phyloP scores from a whole-genome alignment of 2,888 invertebrate species.

The Incurvaria masculella region DNA sequence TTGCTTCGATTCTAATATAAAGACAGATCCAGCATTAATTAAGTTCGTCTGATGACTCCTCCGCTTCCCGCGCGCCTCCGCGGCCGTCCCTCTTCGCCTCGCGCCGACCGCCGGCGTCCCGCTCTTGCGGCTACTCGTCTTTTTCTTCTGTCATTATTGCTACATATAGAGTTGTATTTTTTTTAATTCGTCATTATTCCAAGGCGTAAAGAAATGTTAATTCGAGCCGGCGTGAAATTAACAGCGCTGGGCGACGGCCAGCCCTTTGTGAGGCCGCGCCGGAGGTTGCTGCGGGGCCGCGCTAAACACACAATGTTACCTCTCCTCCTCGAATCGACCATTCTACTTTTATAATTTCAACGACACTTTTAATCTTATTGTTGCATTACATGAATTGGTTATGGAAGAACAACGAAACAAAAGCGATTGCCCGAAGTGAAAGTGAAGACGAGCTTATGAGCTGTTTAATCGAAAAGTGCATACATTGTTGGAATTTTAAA shows the following conservation, averaged over 20 bases:
- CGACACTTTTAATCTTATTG: too few relatives aligned
- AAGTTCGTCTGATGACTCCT: slow-evolving; percentile 50
- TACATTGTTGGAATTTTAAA: too few relatives aligned
- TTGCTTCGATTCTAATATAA: slow-evolving; percentile 48
- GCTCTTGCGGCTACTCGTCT: slow-evolving; percentile 22
- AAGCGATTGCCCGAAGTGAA: too few relatives aligned
- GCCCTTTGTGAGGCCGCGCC: slow-evolving; percentile 51
- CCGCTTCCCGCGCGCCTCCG: slow-evolving; percentile 18
- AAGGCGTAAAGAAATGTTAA: slow-evolving; percentile 60
- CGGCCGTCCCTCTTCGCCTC: slow-evolving; percentile 22
- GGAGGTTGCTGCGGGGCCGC: slow-evolving; percentile 23
- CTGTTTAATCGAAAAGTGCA: too few relatives aligned
- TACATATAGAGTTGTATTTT: slow-evolving; percentile 48
- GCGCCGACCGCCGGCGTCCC: slow-evolving; percentile 19
- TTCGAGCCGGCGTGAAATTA: slow-evolving; percentile 59
- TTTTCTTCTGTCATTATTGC: slow-evolving; percentile 41
- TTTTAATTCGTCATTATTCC: slow-evolving; percentile 57
- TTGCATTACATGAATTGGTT: too few relatives aligned
- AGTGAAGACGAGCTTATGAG: too few relatives aligned
- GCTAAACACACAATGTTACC: slow-evolving; percentile 49
- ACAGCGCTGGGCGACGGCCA: slow-evolving; percentile 40
- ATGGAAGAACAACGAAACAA: too few relatives aligned
- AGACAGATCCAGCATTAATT: slow-evolving; percentile 56
- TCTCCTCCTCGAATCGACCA: not conserved
- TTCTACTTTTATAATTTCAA: too few relatives aligned